phyloP scores from a whole-genome alignment of 2,888 invertebrate genomes.

The Morpho helenor region DNA sequence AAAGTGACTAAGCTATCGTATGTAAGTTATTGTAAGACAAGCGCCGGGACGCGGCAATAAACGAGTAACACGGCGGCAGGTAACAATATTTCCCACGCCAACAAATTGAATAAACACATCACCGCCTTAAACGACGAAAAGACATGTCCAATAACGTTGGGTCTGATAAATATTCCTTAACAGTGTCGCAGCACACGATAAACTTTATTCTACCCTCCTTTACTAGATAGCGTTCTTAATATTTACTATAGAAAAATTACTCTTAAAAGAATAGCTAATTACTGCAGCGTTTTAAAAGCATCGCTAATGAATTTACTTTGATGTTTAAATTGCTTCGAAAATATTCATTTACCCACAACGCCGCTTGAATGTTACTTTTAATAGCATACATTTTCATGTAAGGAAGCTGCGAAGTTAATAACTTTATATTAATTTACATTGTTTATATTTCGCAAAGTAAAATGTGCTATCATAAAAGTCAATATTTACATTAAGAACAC shows the following conservation, averaged over 20 bases:
- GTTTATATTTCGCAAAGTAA: conserved; percentile 2
- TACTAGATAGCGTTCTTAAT: conserved; percentile 17
- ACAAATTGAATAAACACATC: conserved; percentile 77
- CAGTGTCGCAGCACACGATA: conserved; percentile 41
- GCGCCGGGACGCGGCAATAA: conserved; percentile 45
- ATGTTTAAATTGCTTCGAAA: conserved; percentile 12
- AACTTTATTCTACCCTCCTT: conserved; percentile 51
- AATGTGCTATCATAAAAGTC: not conserved
- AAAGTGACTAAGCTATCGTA: conserved; percentile 17
- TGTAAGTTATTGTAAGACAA: conserved; percentile 32
- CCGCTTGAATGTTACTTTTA: conserved; percentile 3
- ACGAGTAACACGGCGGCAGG: conserved; percentile 47
- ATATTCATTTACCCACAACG: conserved; percentile 9
- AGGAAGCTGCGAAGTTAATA: conserved; percentile 5
- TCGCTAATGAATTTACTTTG: conserved; percentile 13
- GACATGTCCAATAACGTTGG: conserved; percentile 70
- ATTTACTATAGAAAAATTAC: conserved; percentile 4
- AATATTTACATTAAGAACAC: not conserved
- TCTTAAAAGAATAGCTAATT: conserved; percentile 3
- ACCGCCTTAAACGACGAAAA: conserved; percentile 70
- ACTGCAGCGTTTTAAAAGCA: conserved; percentile 11
- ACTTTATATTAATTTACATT: conserved; percentile 1
- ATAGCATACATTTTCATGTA: conserved; percentile 9
- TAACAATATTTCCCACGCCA: conserved; percentile 67
- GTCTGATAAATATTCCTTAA: conserved; percentile 68